Percentiles rank a stretch among this genome's conserved stretches.
Evolutionary conservation across 2,113 vertebrate species (phyloP).

Genomic region (Xiphophorus maculatus): DNA sequence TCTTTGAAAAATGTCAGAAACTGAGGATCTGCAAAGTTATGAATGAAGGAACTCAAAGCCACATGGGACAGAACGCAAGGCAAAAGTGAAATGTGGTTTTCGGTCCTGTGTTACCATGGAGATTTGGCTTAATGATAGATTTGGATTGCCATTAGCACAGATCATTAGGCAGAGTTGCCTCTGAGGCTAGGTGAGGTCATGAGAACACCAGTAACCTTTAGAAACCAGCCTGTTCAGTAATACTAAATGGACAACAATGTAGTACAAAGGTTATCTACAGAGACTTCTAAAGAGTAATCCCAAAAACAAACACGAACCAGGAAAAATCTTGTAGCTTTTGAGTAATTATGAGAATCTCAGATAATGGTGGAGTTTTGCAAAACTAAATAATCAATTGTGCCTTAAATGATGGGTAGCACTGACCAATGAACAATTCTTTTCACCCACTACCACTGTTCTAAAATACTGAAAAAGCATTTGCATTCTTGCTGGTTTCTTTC

Average conservation of each 20-base stretch:
- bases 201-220: constrained; percentile 67
- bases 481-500: neutral
- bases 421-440: neutral
- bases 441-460: neutral
- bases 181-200: constrained; percentile 76
- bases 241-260: constrained; percentile 55
- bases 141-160: constrained; percentile 74
- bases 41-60: constrained; percentile 17
- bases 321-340: constrained; percentile 24
- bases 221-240: constrained; percentile 65
- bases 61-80: constrained; percentile 24
- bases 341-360: constrained; percentile 29
- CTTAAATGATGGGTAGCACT: constrained; percentile 8
- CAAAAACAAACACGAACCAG: constrained; percentile 56
- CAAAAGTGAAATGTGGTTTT: constrained; percentile 26
- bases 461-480: neutral
- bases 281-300: constrained; percentile 53
- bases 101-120: constrained; percentile 50
- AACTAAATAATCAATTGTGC: constrained; percentile 24
- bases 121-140: constrained; percentile 66
- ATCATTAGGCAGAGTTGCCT: constrained; percentile 75
- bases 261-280: constrained; percentile 56
- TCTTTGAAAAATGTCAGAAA: neutral
- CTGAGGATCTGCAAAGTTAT: constrained; percentile 20
- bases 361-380: constrained; percentile 18